A percentile compares a stretch with the other conserved stretches of the same genome.
Conservation (phyloP, 2,888 invertebrate genomes). For the Acholoe squamosa region DNA sequence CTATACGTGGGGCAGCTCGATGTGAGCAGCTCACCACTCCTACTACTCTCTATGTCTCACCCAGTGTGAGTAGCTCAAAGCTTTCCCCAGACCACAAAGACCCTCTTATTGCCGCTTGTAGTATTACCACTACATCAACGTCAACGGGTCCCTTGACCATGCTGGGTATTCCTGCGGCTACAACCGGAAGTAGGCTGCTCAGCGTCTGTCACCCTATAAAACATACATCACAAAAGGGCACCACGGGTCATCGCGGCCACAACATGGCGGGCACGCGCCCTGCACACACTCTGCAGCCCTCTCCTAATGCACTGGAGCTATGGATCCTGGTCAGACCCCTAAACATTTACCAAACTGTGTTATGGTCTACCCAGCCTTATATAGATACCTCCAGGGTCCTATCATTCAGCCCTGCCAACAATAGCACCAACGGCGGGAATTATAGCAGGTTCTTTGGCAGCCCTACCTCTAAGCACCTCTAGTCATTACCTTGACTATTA, state of each 20-base stretch:
- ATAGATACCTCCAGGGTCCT: neutral
- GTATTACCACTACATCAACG: conserved; percentile 36
- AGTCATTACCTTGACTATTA: neutral
- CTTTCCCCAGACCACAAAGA: conserved; percentile 16
- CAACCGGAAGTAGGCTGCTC: neutral
- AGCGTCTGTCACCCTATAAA: conserved; percentile 5
- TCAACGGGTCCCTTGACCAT: neutral
- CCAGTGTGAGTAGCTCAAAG: conserved; percentile 32
- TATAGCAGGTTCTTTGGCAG: neutral
- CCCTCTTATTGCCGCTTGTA: neutral
- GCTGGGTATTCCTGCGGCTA: neutral
- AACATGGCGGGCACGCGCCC: neutral
- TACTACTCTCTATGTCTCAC: neutral
- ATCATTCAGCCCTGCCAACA: neutral
- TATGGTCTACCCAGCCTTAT: neutral
- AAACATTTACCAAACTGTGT: neutral
- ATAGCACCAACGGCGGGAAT: neutral
- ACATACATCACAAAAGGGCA: conserved; percentile 29
- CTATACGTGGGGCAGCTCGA: neutral
- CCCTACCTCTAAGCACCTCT: neutral
- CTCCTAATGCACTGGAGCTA: neutral
- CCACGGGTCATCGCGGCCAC: neutral
- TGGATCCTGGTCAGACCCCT: neutral
- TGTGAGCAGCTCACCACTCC: neutral
- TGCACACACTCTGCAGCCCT: neutral